Conservation (phyloP, 1,140 invertebrate genomes). For the Dolichoris vasculosae region DNA sequence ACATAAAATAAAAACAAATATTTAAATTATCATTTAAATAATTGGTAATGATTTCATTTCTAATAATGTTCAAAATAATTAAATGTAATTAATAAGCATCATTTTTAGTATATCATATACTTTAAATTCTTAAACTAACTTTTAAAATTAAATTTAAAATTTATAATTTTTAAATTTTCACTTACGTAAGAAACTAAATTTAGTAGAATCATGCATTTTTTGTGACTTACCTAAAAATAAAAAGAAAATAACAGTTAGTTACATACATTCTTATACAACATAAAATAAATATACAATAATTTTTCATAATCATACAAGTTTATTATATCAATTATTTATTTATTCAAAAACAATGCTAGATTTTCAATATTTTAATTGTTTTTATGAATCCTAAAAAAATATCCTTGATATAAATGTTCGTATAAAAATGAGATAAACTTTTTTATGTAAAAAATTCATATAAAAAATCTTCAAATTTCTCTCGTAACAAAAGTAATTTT, state of each 20-base stretch:
- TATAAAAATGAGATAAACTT: neutral
- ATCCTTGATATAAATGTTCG: neutral
- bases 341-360: no score
- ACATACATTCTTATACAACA: neutral
- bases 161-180: neutral
- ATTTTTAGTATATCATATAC: neutral
- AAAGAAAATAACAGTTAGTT: neutral
- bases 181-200: neutral
- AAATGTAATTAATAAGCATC: neutral
- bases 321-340: no score
- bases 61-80: neutral
- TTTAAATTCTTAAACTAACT: neutral
- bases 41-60: neutral
- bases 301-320: no score
- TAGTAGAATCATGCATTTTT: neutral
- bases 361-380: no score
- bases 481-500: neutral
- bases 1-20: no score
- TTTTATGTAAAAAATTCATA: neutral
- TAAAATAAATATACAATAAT: no score
- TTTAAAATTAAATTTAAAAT: neutral
- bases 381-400: no score
- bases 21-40: no score
- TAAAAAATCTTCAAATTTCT: neutral
- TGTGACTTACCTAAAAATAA: slow-evolving; percentile 32